These are phyloP conservation scores for Suillia variegata DNA, from an alignment of 2,888 invertebrate species.

Conservation along the genomic window DNA sequence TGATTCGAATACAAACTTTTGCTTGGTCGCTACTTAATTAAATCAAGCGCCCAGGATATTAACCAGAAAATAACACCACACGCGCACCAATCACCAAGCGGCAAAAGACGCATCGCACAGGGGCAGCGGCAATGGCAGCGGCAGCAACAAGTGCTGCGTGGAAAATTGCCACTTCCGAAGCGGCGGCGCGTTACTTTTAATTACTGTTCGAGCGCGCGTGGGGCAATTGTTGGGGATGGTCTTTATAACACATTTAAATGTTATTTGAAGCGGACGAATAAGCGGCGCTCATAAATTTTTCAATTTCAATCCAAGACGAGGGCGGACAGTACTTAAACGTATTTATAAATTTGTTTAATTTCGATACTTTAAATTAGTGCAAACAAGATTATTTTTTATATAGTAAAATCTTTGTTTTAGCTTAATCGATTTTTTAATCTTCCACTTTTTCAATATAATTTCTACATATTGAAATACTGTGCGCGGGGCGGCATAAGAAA, in stretches of 20 bases:
- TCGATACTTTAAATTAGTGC: no score
- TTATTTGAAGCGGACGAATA: constrained; percentile 16
- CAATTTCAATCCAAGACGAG: constrained; percentile 3
- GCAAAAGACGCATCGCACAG: not conserved
- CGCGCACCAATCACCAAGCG: not conserved
- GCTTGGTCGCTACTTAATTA: no score
- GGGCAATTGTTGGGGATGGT: not conserved
- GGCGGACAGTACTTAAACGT: no score
- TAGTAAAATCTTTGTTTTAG: no score
- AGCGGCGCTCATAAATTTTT: constrained; percentile 27
- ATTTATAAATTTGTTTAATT: no score
- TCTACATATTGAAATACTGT: no score
- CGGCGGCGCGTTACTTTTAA: constrained; percentile 33
- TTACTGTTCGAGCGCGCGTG: constrained; percentile 20
- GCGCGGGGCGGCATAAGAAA: not conserved
- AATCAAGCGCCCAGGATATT: not conserved
- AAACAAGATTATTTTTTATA: no score
- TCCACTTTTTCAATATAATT: no score
- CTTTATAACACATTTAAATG: not conserved
- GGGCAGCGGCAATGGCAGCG: constrained; percentile 6
- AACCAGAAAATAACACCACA: not conserved
- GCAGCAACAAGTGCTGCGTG: constrained; percentile 9
- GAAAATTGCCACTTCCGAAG: constrained; percentile 41
- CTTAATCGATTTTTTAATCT: no score
- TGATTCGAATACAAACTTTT: not conserved